Percentiles rank a stretch among this genome's conserved stretches.
Evolutionary conservation across 2,113 vertebrate species (phyloP).

Genomic region (Donacobius atricapilla): DNA sequence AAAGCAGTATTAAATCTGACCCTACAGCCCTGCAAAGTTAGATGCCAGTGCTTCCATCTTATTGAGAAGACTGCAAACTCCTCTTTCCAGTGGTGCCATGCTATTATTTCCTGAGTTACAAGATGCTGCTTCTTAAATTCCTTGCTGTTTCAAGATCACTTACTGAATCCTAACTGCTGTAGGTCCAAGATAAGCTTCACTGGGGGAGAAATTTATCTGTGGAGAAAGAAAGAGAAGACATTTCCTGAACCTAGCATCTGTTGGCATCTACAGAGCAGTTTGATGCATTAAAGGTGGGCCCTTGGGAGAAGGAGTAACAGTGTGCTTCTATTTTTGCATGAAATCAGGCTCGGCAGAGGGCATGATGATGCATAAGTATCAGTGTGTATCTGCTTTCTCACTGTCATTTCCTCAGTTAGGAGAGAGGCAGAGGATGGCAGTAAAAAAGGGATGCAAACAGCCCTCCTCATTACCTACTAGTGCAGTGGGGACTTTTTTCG

Average conservation of each 20-base stretch:
- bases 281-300: background rate
- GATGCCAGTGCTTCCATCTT: background rate
- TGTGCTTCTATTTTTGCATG: constrained; percentile 48
- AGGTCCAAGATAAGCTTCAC: background rate
- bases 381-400: background rate
- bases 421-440: background rate
- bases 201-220: background rate
- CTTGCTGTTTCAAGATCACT: background rate
- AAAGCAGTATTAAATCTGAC: background rate
- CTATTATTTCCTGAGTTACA: background rate
- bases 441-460: background rate
- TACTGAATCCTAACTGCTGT: background rate
- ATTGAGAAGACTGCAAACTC: background rate
- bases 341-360: background rate
- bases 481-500: background rate
- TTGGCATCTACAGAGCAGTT: background rate
- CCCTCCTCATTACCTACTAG: background rate
- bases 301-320: constrained; percentile 6
- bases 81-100: background rate
- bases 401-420: background rate
- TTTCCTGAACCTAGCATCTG: constrained; percentile 4
- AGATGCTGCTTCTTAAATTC: background rate
- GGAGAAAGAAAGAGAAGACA: background rate
- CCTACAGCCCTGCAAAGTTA: background rate
- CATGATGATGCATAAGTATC: background rate